Evolutionary conservation across 2,797 vertebrate genomes (phyloP).

Genomic region (Iguana delicatissima): DNA sequence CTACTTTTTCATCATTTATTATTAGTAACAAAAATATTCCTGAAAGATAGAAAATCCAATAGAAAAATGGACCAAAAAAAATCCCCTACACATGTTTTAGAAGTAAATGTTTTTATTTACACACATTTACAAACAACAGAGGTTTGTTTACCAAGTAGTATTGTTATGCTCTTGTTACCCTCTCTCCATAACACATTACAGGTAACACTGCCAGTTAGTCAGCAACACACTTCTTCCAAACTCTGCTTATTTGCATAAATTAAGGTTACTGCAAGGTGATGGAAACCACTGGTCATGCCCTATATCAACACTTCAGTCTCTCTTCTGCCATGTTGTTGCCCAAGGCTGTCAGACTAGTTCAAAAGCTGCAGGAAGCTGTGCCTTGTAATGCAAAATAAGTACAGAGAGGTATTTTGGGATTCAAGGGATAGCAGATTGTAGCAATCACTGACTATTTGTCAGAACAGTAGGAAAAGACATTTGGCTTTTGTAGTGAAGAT

Average conservation of each 20-base stretch:
- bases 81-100: too few species aligned
- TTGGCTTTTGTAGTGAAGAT: constrained; percentile 4
- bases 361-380: background rate
- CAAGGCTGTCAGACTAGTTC: background rate
- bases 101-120: too few species aligned
- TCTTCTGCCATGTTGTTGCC: background rate
- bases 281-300: background rate
- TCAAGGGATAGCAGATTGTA: constrained; percentile 1
- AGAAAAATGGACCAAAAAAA: too few species aligned
- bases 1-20: background rate
- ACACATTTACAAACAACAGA: too few species aligned
- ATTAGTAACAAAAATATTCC: too few species aligned
- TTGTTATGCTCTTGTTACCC: too few species aligned
- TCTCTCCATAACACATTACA: background rate
- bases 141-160: too few species aligned
- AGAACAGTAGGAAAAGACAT: background rate
- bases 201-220: background rate
- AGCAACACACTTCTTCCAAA: background rate
- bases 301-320: background rate
- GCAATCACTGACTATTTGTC: constrained; percentile 6
- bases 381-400: constrained; percentile 23
- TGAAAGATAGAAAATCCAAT: too few species aligned
- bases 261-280: too few species aligned
- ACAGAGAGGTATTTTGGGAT: constrained; percentile 3
- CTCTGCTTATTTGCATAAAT: background rate